Evolutionary conservation across 2,797 vertebrate genomes (phyloP), one percentile per base, ranked within the genome.

Genomic region (Callimico goeldii): DNA sequence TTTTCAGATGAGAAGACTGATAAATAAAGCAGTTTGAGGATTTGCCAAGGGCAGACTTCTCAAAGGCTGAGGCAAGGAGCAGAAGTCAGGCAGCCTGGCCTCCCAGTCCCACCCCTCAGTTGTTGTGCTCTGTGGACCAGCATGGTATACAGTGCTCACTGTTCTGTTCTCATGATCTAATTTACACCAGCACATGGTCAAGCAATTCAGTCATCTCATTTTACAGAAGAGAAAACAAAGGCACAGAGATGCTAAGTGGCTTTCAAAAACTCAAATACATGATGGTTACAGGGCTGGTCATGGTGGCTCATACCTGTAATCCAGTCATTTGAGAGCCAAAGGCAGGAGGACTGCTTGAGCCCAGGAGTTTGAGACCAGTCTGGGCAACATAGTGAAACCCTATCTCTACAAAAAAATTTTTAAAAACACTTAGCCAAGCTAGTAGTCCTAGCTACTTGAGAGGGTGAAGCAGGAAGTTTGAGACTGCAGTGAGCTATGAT

Each of bases 121-220:
- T 11, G 1, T 20, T 33, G 33, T 12, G n/a, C 14, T 52, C 36
- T 26, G 86, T 4, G 2, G 12, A 20, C 15, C 4, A 0, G 3
- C 1, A 4, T 64, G 67, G 26, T 0, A 3, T 0, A 33, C 48
- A 2, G 1, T 11, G 75, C 55, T 70, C 15, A 8, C 4, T 3
- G 64, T 72, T 73, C 8, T 1, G 1, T 2, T 83, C 50, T 58
- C 30, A 9, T 4, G 3, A 11, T 12, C 22, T 50, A 2, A 1
- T 64, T 61, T 24, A n/a, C 2, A 0, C 39, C 8, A 4, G 39
- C 7, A 13, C 24, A 7, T 5, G 11, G 7, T 4, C 57, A 55
- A 30, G 14, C 39, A 0, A 0, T 24, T 46, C 76, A 14, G 91
- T 7, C 20, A 28, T 36, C 50, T 1, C 93, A 7, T 84, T 48